Percentiles rank a stretch among this genome's conserved stretches.
Evolutionary conservation across 2,888 invertebrate species (phyloP).

Genomic region (Loripinus fragilis): DNA sequence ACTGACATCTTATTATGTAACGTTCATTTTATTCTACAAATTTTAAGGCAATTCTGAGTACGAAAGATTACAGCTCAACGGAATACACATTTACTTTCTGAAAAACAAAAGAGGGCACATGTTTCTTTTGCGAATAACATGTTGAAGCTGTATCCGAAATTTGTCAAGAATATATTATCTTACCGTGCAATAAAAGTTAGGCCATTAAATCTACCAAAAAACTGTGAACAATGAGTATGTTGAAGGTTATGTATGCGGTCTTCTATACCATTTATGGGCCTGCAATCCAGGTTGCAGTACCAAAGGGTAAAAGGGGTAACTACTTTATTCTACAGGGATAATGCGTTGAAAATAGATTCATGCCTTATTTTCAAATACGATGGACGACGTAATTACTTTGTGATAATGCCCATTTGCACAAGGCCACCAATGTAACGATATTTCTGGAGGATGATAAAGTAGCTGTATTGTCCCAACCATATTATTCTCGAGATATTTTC

Average conservation of each 20-base stretch:
- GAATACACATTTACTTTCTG: background rate
- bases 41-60: background rate
- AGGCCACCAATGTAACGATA: background rate
- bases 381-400: background rate
- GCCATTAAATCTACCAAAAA: too few species aligned
- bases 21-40: background rate
- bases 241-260: too few species aligned
- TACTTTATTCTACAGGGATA: too few species aligned
- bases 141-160: background rate
- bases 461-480: background rate
- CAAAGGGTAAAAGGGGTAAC: too few species aligned
- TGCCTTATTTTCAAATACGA: too few species aligned
- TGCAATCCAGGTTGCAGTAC: too few species aligned
- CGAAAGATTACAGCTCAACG: background rate
- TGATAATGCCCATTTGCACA: background rate
- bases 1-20: background rate
- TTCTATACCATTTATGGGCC: too few species aligned
- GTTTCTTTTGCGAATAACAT: background rate
- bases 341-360: too few species aligned
- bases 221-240: too few species aligned
- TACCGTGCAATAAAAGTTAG: too few species aligned
- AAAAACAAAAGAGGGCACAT: background rate
- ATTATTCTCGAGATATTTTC: background rate
- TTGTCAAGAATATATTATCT: background rate
- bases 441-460: background rate